Evolutionary conservation across 2,113 vertebrate genomes (phyloP).

Genomic region (Erpornis zantholeuca): DNA sequence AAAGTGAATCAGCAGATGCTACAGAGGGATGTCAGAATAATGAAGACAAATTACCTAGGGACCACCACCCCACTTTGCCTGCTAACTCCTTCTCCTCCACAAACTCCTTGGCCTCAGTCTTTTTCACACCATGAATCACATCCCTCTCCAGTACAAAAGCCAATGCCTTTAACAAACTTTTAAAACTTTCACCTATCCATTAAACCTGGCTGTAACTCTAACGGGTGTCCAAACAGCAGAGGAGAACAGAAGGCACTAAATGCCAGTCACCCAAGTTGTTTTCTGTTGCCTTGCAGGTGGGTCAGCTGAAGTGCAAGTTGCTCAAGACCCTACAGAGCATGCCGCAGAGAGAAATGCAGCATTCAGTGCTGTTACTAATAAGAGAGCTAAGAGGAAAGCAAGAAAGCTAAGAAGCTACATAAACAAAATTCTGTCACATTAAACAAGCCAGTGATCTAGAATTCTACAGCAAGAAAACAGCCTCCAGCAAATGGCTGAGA

Average conservation of each 20-base stretch:
- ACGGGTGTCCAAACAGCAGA: neutral
- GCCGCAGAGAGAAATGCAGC: neutral
- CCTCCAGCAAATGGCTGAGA: neutral
- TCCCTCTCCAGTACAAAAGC: neutral
- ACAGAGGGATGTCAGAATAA: neutral
- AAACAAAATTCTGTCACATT: neutral
- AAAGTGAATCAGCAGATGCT: neutral
- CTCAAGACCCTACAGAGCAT: neutral
- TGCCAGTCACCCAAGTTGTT: neutral
- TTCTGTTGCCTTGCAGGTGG: neutral
- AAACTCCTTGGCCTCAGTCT: neutral
- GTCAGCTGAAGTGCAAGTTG: neutral
- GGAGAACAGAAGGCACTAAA: neutral
- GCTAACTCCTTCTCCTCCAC: neutral
- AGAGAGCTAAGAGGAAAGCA: neutral
- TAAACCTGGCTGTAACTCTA: neutral
- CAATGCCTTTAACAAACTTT: neutral
- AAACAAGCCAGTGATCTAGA: neutral
- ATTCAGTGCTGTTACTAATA: neutral
- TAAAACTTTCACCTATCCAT: neutral
- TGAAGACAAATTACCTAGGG: accelerated
- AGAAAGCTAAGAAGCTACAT: neutral
- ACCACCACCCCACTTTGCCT: neutral
- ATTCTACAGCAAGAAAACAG: neutral
- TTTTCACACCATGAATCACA: neutral